A percentile compares a stretch with the other conserved stretches of the same genome.
phyloP scores from a whole-genome alignment of 2,797 vertebrate species.

The Poeciliopsis gracilis region DNA sequence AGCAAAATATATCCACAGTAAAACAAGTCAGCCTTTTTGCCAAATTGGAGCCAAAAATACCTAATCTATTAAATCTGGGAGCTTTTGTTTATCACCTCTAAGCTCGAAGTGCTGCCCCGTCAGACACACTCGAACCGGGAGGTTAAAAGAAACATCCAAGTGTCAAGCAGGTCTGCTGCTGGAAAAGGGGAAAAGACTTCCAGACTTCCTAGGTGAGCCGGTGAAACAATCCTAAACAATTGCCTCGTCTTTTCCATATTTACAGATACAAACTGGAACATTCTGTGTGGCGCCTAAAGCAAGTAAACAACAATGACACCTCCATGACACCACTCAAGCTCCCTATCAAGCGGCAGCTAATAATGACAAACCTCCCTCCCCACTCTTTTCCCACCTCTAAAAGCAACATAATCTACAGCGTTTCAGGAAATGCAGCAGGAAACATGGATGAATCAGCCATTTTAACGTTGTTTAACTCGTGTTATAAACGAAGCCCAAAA shows the following conservation, averaged over 20 bases:
- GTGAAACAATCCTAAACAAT: slow-evolving; percentile 28
- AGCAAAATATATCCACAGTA: not conserved
- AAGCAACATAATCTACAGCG: slow-evolving; percentile 7
- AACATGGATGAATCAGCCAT: not conserved
- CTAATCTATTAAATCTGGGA: not conserved
- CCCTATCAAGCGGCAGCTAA: slow-evolving; percentile 22
- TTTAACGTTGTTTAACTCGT: slow-evolving; percentile 8
- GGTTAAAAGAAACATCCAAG: slow-evolving; percentile 22
- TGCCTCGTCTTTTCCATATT: slow-evolving; percentile 9
- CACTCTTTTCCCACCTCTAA: not conserved
- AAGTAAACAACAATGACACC: slow-evolving; percentile 31
- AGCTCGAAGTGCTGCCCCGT: slow-evolving; percentile 23
- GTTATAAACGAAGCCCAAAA: slow-evolving; percentile 39
- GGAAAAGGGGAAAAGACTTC: slow-evolving; percentile 3
- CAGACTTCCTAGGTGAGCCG: slow-evolving; percentile 21
- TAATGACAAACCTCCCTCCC: not conserved
- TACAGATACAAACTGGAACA: slow-evolving; percentile 22
- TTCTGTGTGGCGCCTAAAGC: slow-evolving; percentile 20
- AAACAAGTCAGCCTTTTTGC: slow-evolving; percentile 26
- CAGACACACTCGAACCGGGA: not conserved
- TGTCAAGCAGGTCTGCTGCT: slow-evolving; percentile 15
- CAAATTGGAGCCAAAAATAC: slow-evolving; percentile 6
- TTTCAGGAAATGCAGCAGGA: not conserved
- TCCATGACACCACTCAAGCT: slow-evolving; percentile 9
- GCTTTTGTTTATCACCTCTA: slow-evolving; percentile 20